A percentile compares a stretch with the other conserved stretches of the same genome.
phyloP scores from a whole-genome alignment of 64 coral and sea anemone species.

The Orbicella faveolata region DNA sequence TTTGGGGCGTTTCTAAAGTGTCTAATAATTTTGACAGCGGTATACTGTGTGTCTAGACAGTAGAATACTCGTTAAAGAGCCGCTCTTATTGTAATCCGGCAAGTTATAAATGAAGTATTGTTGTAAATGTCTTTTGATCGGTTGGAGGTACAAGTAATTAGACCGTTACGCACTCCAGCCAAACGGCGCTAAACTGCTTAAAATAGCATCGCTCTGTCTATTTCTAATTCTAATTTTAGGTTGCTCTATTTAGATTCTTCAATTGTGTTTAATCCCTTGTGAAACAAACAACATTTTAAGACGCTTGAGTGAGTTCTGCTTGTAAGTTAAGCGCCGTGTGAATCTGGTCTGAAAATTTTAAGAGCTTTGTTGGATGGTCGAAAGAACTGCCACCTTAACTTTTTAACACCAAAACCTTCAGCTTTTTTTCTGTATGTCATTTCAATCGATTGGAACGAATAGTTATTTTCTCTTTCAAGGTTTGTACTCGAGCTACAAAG shows the following conservation, averaged over 20 bases:
- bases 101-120: neutral
- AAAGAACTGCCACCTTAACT: neutral
- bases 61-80: neutral
- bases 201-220: neutral
- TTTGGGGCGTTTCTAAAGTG: neutral
- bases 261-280: neutral
- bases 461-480: neutral
- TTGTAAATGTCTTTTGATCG: neutral
- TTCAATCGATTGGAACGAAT: neutral
- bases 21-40: conserved; percentile 21
- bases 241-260: neutral
- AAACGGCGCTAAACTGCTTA: neutral
- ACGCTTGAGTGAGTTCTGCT: neutral
- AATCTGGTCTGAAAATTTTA: neutral
- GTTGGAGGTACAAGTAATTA: conserved; percentile 26
- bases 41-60: conserved; percentile 12
- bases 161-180: neutral
- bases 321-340: neutral
- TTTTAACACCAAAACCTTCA: neutral
- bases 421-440: neutral
- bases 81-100: neutral
- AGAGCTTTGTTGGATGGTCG: neutral
- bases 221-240: conserved; percentile 17
- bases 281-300: conserved; percentile 1
- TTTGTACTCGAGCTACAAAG: no score